Conservation (phyloP, 1,140 invertebrate genomes). For the Drosophila pseudoobscura region DNA sequence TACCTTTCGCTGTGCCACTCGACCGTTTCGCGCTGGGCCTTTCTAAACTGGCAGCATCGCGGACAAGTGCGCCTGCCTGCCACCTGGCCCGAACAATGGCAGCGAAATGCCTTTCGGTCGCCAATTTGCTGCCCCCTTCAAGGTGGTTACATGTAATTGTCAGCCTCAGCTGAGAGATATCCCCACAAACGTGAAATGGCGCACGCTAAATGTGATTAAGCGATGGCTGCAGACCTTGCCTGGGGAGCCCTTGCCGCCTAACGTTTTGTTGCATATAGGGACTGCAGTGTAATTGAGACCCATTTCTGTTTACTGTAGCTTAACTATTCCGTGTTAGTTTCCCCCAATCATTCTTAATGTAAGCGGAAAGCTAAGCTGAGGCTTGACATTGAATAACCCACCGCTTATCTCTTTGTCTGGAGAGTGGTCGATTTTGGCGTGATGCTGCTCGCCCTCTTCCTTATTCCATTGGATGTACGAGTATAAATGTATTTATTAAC, state of each 20-base stretch:
- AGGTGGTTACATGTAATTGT: conserved; percentile 37
- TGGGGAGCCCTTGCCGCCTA: conserved; percentile 8
- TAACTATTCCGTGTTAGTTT: not conserved
- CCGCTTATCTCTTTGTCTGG: conserved; percentile 4
- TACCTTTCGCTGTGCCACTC: conserved; percentile 34
- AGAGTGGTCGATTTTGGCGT: not conserved
- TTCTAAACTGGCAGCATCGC: conserved; percentile 58
- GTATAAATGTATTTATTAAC: conserved; percentile 46
- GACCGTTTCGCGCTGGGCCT: conserved; percentile 32
- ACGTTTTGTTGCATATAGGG: too few species aligned
- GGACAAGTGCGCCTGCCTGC: conserved; percentile 6
- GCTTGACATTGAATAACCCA: conserved; percentile 5
- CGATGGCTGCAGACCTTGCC: conserved; percentile 15
- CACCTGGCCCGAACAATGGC: conserved; percentile 60
- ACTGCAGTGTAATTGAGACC: too few species aligned
- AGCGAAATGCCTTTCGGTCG: conserved; percentile 49
- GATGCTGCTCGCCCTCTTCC: conserved; percentile 20
- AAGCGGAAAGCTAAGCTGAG: too few species aligned
- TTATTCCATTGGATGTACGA: conserved; percentile 18
- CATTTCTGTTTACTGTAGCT: too few species aligned
- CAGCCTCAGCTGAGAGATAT: conserved; percentile 15
- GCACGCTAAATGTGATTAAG: conserved; percentile 59
- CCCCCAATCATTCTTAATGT: not conserved
- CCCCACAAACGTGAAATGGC: conserved; percentile 33
- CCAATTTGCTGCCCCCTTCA: conserved; percentile 50